Evolutionary conservation across 2,888 invertebrate species (phyloP).

Genomic region (Gisinianus flammeolus): DNA sequence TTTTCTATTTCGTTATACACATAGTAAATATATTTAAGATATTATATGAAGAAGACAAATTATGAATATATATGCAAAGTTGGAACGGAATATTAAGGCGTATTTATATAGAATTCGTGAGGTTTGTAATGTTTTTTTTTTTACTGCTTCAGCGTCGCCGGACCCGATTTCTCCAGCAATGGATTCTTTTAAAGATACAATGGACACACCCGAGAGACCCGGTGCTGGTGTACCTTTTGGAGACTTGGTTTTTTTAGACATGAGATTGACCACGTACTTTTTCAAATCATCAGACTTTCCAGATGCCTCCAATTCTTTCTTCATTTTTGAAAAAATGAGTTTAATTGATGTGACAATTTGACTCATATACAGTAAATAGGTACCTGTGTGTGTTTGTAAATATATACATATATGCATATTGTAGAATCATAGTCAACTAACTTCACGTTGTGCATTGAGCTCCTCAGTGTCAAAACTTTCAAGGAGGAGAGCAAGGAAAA

Average conservation of each 20-base stretch:
- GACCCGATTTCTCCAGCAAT: no score
- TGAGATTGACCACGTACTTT: conserved; percentile 55
- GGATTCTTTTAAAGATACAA: not conserved
- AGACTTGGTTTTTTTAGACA: conserved; percentile 45
- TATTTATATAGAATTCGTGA: no score
- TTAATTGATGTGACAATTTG: not conserved
- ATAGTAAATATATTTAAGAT: not conserved
- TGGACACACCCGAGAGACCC: conserved; percentile 50
- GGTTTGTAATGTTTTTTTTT: no score
- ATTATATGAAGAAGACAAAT: not conserved
- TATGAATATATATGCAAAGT: no score
- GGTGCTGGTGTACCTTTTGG: conserved; percentile 39
- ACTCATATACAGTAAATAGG: not conserved
- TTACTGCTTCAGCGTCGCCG: no score
- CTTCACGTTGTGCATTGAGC: conserved; percentile 88
- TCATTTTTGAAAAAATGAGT: no score
- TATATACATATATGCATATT: not conserved
- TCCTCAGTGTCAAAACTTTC: conserved; percentile 96
- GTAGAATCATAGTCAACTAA: conserved; percentile 62
- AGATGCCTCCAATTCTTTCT: conserved; percentile 57
- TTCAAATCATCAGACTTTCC: conserved; percentile 57
- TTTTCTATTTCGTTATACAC: no score
- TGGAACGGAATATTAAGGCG: not conserved
- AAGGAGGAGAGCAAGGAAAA: conserved; percentile 96
- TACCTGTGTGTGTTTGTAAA: not conserved